Conservation (phyloP, 2,113 vertebrate species). For the Sturnira hondurensis region DNA sequence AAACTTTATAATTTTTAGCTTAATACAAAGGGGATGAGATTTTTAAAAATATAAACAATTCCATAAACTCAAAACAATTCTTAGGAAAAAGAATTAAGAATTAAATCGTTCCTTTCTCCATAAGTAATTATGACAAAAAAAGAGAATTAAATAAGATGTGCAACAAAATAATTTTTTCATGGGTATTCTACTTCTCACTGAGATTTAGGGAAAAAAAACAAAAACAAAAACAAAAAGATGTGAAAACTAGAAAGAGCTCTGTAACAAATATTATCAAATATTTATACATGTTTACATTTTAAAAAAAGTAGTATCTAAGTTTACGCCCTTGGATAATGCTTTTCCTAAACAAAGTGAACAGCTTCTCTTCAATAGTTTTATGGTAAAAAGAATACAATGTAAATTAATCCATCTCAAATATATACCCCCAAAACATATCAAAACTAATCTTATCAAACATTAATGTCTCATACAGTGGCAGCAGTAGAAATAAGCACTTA, state of each 20-base stretch:
- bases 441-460: slow-evolving; percentile 2
- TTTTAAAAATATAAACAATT: not conserved
- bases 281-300: not conserved
- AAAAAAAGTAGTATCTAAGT: not conserved
- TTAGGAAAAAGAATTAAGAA: slow-evolving; percentile 20
- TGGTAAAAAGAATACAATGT: not conserved
- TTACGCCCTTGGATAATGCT: not conserved
- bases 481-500: not conserved
- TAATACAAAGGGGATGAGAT: slow-evolving; percentile 1
- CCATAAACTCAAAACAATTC: not conserved
- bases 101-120: not conserved
- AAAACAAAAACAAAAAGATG: not conserved
- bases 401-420: slow-evolving; percentile 12
- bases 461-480: not conserved
- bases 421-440: not conserved
- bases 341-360: slow-evolving; percentile 37
- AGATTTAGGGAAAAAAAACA: not conserved
- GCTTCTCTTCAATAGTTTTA: slow-evolving; percentile 10
- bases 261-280: not conserved
- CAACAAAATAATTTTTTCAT: not conserved
- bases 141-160: not conserved
- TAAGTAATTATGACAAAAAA: not conserved
- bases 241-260: not conserved
- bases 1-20: not conserved
- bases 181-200: not conserved